phyloP scores from a whole-genome alignment of 2,797 vertebrate genomes.

The Schizopygopsis pylzovi region DNA sequence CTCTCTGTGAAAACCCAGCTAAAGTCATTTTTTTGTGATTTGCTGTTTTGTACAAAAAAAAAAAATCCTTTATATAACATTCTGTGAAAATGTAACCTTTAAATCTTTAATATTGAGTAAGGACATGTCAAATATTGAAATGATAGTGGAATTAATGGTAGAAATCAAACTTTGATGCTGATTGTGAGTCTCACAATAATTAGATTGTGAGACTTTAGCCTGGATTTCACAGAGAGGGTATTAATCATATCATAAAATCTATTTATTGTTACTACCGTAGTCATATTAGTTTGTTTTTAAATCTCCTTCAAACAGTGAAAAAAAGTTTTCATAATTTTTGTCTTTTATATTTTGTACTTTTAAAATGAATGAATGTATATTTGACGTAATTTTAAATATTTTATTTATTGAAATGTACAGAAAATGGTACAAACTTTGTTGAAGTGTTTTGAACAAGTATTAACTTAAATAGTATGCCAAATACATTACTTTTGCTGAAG shows the following conservation, averaged over 20 bases:
- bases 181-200: too few relatives aligned
- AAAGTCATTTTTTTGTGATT: too few relatives aligned
- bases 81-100: too few relatives aligned
- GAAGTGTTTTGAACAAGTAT: neutral
- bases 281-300: neutral
- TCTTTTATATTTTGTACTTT: neutral
- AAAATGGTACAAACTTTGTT: neutral
- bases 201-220: too few relatives aligned
- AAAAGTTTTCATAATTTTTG: neutral
- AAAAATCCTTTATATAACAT: too few relatives aligned
- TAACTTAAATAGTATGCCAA: neutral
- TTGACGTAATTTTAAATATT: neutral
- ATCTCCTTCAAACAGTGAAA: neutral
- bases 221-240: too few relatives aligned
- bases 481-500: neutral
- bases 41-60: too few relatives aligned
- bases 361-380: neutral
- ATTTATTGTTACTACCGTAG: neutral
- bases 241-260: neutral
- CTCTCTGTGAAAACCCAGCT: too few relatives aligned
- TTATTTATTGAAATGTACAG: neutral
- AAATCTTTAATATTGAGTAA: too few relatives aligned
- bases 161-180: too few relatives aligned
- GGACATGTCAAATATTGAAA: too few relatives aligned
- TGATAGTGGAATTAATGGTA: too few relatives aligned